phyloP scores from a whole-genome alignment of 2,888 invertebrate genomes.

The Flabesymbios commensalis region DNA sequence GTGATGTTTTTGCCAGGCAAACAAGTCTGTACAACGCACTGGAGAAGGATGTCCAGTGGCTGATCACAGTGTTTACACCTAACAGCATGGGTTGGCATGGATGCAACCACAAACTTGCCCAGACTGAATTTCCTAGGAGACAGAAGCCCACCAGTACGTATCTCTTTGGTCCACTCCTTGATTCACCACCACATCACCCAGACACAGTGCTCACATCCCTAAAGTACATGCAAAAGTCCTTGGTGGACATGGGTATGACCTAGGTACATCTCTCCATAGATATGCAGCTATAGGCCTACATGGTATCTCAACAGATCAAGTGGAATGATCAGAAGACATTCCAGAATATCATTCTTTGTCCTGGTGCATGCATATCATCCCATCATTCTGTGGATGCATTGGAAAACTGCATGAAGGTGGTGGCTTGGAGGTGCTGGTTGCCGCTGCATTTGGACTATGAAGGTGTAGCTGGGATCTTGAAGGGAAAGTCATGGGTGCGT shows the following conservation, averaged over 20 bases:
- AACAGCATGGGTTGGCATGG: conserved; percentile 4
- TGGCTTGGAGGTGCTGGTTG: conserved; percentile 11
- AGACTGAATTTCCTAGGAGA: neutral
- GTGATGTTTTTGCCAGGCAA: neutral
- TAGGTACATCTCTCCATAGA: conserved; percentile 3
- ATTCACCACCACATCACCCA: neutral
- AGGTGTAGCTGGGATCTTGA: conserved; percentile 8
- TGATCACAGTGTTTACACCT: neutral
- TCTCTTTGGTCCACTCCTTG: conserved; percentile 6
- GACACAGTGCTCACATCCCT: conserved; percentile 9
- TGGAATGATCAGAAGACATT: neutral
- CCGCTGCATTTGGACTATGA: conserved; percentile 7
- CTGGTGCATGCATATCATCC: neutral
- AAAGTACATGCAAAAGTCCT: conserved; percentile 2
- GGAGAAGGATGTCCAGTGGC: neutral
- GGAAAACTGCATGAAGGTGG: conserved; percentile 8
- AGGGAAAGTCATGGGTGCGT: conserved; percentile 19
- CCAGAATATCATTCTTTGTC: neutral
- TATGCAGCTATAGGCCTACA: conserved; percentile 11
- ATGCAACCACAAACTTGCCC: neutral
- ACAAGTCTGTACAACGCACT: neutral
- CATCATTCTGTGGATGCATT: conserved; percentile 5
- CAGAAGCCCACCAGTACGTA: neutral
- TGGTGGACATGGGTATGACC: conserved; percentile 2
- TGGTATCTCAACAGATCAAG: conserved; percentile 4